Evolutionary conservation across 2,113 vertebrate genomes (phyloP), one percentile per base, ranked within the genome.

Genomic region (Pungitius pungitius): DNA sequence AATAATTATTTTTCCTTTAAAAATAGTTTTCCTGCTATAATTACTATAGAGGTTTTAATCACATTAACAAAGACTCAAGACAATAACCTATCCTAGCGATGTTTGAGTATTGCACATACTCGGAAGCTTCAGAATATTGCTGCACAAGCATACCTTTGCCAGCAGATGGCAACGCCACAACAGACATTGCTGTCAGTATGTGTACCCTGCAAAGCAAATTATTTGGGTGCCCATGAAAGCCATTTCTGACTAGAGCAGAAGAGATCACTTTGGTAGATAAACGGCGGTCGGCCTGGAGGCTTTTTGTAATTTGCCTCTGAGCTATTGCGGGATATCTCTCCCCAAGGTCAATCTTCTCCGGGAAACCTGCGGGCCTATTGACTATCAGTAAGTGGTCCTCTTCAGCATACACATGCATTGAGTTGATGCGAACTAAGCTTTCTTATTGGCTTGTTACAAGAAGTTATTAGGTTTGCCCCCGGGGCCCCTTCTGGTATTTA

Each of bases 401-500:
- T 47, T 73, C 54, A 66, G 54, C 51, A 69, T 83, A 58, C 71
- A 71, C 66, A 64, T 80, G 73, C 78, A 73, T 59, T 69, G 33
- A 49, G 62, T 80, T 74, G 43, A 35, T 73, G 69, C 69, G 62
- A 66, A 83, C 74, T 72, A 77, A 33, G 15, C 39, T 72, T 40
- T 79, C 81, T 87, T 81, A 85, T 81, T 85, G 87, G 82, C 79
- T 87, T 81, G 75, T 89, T 87, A 78, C 67, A 60, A 61, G 83
- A 78, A 88, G 75, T 89, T 88, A 89, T 88, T 87, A 89, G 82
- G 78, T 86, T 80, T 80, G 73, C 83, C 90, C 80, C 56, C 26
- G 35, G 64, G 81, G n/a, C 69, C 77, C 73, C 78, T 84, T 82
- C 74, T 86, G 82, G 78, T 89, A 89, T 90, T 89, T 87, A 88